Conservation (phyloP, 2,113 vertebrate genomes). For the Nothocercus julius region DNA sequence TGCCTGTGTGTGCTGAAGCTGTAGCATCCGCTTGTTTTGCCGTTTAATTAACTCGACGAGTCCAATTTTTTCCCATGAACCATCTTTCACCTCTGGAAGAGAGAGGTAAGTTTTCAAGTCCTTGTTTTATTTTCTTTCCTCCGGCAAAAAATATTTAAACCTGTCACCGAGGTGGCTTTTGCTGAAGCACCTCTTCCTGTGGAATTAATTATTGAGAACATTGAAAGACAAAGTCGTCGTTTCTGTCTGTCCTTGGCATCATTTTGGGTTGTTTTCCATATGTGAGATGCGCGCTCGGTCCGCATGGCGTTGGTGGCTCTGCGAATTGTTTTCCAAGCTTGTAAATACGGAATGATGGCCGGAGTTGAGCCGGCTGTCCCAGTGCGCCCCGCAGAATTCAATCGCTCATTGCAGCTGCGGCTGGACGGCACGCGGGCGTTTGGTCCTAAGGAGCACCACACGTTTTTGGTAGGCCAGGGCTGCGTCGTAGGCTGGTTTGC, state of each 20-base stretch:
- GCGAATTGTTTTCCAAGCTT: not conserved
- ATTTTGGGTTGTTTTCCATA: not conserved
- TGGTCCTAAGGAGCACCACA: not conserved
- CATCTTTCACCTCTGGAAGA: constrained; percentile 37
- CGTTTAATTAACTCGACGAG: constrained; percentile 15
- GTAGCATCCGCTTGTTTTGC: constrained; percentile 4
- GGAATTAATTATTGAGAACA: not conserved
- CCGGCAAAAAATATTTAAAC: not conserved
- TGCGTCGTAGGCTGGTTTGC: not conserved
- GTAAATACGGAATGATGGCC: not conserved
- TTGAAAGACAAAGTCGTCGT: not conserved
- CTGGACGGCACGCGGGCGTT: not conserved
- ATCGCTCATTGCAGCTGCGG: not conserved
- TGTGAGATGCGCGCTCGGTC: not conserved
- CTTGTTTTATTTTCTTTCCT: not conserved
- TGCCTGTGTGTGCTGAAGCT: not conserved
- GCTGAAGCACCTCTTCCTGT: not conserved
- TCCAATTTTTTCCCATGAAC: constrained; percentile 45
- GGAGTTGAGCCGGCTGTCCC: not conserved
- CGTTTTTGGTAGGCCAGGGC: not conserved
- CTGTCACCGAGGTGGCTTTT: not conserved
- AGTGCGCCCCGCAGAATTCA: not conserved
- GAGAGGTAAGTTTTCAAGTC: constrained; percentile 43
- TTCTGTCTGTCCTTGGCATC: not conserved
- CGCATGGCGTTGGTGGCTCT: not conserved